phyloP scores from a whole-genome alignment of 2,888 invertebrate species.

The Neocrepidodera transversa region DNA sequence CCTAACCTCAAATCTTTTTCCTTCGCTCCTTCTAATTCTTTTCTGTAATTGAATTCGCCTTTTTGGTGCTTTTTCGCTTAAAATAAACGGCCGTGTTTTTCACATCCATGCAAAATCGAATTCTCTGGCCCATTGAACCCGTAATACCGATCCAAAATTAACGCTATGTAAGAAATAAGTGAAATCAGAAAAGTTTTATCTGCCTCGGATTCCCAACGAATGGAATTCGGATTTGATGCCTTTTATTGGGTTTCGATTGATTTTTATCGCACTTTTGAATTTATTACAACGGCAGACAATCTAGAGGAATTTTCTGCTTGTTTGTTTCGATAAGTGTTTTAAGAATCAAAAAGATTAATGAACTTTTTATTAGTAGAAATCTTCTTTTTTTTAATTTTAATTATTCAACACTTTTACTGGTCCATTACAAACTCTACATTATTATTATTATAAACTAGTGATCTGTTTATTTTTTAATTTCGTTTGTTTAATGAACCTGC shows the following conservation, averaged over 20 bases:
- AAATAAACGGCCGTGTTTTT: conserved; percentile 38
- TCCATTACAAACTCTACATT: too few species aligned
- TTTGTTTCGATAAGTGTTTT: conserved; percentile 16
- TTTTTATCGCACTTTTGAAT: conserved; percentile 35
- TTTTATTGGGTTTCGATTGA: conserved; percentile 36
- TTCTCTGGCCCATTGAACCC: conserved; percentile 23
- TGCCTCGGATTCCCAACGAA: conserved; percentile 22
- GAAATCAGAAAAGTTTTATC: conserved; percentile 36
- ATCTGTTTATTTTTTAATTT: too few species aligned
- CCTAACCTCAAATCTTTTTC: conserved; percentile 44
- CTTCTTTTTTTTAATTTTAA: too few species aligned
- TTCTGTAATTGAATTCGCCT: conserved; percentile 23
- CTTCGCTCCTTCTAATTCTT: conserved; percentile 41
- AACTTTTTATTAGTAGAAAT: background rate
- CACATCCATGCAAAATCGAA: conserved; percentile 41
- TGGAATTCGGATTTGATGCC: conserved; percentile 33
- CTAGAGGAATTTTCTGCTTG: conserved; percentile 4
- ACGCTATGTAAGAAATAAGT: conserved; percentile 37
- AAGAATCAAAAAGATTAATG: conserved; percentile 1
- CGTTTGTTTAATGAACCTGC: too few species aligned
- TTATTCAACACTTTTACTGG: too few species aligned
- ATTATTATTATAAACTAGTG: too few species aligned
- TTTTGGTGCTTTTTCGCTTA: conserved; percentile 40
- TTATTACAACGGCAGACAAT: conserved; percentile 22
- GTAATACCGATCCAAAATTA: conserved; percentile 35